Conservation (phyloP, 2,888 invertebrate genomes). For the Apamea epomidion region DNA sequence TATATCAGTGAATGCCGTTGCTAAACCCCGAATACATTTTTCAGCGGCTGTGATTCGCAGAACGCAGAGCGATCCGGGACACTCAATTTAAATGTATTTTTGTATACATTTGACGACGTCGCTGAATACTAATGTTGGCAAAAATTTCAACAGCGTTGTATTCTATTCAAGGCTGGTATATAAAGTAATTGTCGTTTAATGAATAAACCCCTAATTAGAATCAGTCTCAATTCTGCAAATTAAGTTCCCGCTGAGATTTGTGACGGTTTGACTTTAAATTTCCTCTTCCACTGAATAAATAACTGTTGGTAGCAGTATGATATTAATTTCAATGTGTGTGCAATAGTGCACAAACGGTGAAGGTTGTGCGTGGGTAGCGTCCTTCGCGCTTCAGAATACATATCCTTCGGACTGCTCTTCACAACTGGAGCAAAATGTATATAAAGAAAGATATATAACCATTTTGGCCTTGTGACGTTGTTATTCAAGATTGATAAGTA, state of each 20-base stretch:
- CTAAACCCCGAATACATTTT: conserved; percentile 45
- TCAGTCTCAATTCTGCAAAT: conserved; percentile 50
- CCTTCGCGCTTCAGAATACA: conserved; percentile 42
- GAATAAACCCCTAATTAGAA: conserved; percentile 60
- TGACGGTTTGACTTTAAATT: conserved; percentile 43
- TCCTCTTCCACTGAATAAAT: conserved; percentile 37
- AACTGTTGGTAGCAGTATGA: conserved; percentile 2
- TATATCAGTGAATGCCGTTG: conserved; percentile 36
- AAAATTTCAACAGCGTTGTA: conserved; percentile 49
- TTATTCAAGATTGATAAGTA: conserved; percentile 15
- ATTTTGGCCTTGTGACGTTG: conserved; percentile 4
- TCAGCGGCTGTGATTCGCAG: conserved; percentile 38
- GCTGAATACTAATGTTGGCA: conserved; percentile 61
- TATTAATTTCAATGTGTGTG: conserved; percentile 41
- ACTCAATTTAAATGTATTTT: conserved; percentile 63
- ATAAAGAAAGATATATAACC: conserved; percentile 6
- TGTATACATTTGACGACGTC: conserved; percentile 51
- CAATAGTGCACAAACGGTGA: conserved; percentile 50
- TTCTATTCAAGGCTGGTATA: conserved; percentile 53
- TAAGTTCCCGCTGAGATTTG: conserved; percentile 45
- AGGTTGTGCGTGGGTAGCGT: conserved; percentile 50
- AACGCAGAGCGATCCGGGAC: conserved; percentile 42
- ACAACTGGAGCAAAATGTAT: conserved; percentile 8
- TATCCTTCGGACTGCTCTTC: conserved; percentile 26
- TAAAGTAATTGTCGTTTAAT: conserved; percentile 60